A percentile compares a stretch with the other conserved stretches of the same genome.
phyloP scores from a whole-genome alignment of 2,888 invertebrate species.

The Heliconius cydno region DNA sequence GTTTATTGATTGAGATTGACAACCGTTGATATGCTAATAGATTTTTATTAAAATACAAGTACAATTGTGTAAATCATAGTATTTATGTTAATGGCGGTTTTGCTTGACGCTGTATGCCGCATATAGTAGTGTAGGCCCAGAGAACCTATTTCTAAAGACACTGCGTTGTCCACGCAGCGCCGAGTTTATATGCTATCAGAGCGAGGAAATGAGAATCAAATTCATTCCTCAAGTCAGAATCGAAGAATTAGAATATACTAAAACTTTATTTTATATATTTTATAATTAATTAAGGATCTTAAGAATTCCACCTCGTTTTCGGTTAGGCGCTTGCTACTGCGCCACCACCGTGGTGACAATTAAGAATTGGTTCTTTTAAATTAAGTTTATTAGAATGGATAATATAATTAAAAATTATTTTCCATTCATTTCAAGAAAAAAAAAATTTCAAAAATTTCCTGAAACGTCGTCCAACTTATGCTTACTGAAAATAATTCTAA shows the following conservation, averaged over 20 bases:
- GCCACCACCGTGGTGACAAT: too few species aligned
- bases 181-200: not conserved
- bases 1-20: slow-evolving; percentile 25
- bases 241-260: too few species aligned
- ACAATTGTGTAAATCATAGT: not conserved
- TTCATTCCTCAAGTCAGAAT: not conserved
- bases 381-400: too few species aligned
- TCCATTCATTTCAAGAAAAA: too few species aligned
- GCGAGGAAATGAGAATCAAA: not conserved
- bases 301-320: too few species aligned
- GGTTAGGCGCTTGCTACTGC: not conserved
- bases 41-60: not conserved
- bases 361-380: too few species aligned
- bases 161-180: too few species aligned
- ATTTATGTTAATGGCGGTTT: not conserved
- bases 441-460: too few species aligned
- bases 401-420: too few species aligned
- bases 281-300: too few species aligned
- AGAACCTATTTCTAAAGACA: too few species aligned
- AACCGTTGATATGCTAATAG: slow-evolving; percentile 24
- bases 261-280: too few species aligned
- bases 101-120: not conserved
- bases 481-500: not conserved
- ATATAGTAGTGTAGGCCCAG: not conserved
- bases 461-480: not conserved